Base-by-base conservation (phyloP, 2,888 invertebrate genomes). In the Cyaniris semiargus region DNA sequence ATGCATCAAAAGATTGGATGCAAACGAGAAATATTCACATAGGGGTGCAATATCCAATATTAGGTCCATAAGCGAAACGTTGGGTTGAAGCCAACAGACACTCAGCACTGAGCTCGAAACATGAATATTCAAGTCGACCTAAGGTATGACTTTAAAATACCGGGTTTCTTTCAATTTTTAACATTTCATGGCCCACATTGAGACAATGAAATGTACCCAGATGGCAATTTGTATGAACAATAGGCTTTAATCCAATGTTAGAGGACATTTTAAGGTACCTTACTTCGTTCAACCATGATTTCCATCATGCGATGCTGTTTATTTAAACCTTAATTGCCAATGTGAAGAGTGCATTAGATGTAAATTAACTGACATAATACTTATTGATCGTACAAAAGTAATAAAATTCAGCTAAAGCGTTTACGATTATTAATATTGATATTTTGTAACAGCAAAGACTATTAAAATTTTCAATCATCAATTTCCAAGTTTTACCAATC, bases 71-170 rank as follows among this genome's bases (percentile, higher is more conserved):
- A 71, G 71, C 76, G 76, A 31, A 77, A 72, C 76, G 56, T 44
- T 77, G 77, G 77, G 77, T n/a, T 71, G 58, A 44, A 58, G 72
- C 77, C 77, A 77, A 77, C 56, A 38, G 34, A 60, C 56, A 58
- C 60, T 23, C 72, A 27, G 70, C 71, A 71, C 53, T 13, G 60
- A 48, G 76, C 70, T 38, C n/a, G 13, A 34, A 70, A 72, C 76
- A 44, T 60, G 23, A 48, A 48, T 74, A 74, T 74, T 74, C 27
- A 74, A 74, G 23, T 53, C 8, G 27, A 3, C 18, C 1, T 18
- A 23, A 23, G 27, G 74, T 74, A 44, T 72, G 44, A 31, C 18
- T 74, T 48, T 18, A 74, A 74, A 74, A 66, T 27, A 31, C 27
- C 4, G 66, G 15, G 4, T 18, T 66, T 27, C 21, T 66, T 27